These are phyloP conservation scores for Haplochromis vanheusdeni DNA, from an alignment of 2,113 vertebrate species.

Conservation along the genomic window DNA sequence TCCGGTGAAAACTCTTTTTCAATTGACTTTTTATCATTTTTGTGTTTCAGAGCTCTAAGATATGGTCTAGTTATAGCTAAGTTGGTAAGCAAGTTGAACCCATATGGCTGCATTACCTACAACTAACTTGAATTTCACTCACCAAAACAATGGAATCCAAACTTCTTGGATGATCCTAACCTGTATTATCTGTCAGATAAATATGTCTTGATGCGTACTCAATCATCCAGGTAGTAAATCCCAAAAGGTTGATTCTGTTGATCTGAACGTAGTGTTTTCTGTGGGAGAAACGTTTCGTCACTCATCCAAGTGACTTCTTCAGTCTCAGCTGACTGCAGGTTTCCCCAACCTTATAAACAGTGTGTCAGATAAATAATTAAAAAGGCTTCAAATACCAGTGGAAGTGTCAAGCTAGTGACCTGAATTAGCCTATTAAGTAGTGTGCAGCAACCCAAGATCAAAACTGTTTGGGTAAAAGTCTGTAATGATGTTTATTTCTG, in stretches of 20 bases:
- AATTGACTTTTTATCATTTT: background rate
- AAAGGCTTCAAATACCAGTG: background rate
- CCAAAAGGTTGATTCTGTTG: background rate
- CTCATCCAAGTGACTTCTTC: background rate
- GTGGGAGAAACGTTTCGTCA: background rate
- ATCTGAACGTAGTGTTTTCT: background rate
- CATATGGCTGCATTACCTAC: background rate
- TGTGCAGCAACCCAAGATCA: background rate
- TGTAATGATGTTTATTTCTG: background rate
- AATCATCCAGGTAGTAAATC: background rate
- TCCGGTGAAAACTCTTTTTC: background rate
- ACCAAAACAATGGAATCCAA: background rate
- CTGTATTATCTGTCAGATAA: background rate
- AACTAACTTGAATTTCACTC: background rate
- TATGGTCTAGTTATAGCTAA: background rate
- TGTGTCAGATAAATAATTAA: background rate
- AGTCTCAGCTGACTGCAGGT: background rate
- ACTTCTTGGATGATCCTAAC: background rate
- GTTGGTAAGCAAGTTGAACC: background rate
- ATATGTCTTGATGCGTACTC: background rate
- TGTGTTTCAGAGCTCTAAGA: background rate
- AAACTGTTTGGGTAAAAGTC: background rate
- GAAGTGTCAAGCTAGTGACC: background rate
- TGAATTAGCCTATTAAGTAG: background rate
- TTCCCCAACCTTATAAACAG: background rate